Evolutionary conservation across 2,797 vertebrate species (phyloP), one percentile per base, ranked within the genome.

Genomic region (Gobio occitaniae): DNA sequence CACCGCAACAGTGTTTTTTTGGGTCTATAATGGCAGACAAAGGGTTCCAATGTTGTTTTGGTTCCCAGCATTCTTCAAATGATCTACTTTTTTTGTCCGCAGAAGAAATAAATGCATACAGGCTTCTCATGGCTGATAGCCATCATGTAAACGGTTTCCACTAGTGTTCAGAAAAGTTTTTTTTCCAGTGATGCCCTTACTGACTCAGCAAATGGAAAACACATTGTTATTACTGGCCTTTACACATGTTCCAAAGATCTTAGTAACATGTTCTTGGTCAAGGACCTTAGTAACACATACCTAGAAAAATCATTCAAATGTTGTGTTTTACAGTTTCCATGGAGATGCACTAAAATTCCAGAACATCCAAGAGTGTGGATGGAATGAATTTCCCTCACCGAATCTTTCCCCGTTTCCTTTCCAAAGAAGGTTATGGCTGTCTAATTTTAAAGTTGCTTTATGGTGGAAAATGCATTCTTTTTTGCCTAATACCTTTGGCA

Each of bases 301-400:
- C 91, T 91, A 91, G 91, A 93, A 93, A 95, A 94, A 94, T 92
- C 91, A 88, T 86, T 86, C 54, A 85, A 88, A 88, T 86, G 87
- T 89, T 92, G 88, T 95, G 95, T 95, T 95, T 94, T 93, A 91
- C 91, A 83, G 94, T 94, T 93, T 94, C 93, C 92, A 95, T 94
- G 90, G 95, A 93, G 94, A 96, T 95, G 92, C 92, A 94, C 94
- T 90, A 94, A 94, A 93, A 96, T 95, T 94, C 93, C 92, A 93
- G 94, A 95, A 95, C 94, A 93, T 95, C 93, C 93, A 95, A 61
- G 89, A 93, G 92, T 90, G 88, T 87, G 86, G 88, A 84, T 91
- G 93, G 94, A 95, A 95, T 94, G 92, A 89, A 88, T 83, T 72
- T 84, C 56, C 89, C 91, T 89, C 93, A 90, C 84, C 83, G 89